Base-by-base conservation (phyloP, 2,888 invertebrate genomes). In the Pherbina coryleti region DNA sequence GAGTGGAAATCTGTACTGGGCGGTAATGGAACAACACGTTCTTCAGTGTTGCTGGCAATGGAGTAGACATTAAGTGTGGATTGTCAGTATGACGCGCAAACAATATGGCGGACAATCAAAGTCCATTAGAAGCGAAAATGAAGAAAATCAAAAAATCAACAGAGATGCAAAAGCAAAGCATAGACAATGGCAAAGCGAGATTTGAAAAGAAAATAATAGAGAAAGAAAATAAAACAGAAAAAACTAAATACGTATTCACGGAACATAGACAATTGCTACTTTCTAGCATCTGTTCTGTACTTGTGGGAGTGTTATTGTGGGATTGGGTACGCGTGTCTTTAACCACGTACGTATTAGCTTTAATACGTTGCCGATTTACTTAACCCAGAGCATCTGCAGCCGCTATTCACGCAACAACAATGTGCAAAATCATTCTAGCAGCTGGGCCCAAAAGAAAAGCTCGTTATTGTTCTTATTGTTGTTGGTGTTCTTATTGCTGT, bases 101-200 rank as follows among this genome's bases (percentile, higher is more conserved):
- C 69, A 37, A 37, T 25, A 49, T 49, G 49, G 69, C 69, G 49
- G 7, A 69, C 69, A 72, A 72, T 72, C 57, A 60, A 25, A 60
- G 60, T 37, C 72, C 60, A 34, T 60, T 72, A 57, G 60, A 37
- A 25, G 51, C 51, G 60, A 19, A 55, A 72, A 60, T 72, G 60
- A 60, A 60, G 37, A 37, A 34, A 57, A 31, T 37, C 25, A 60
- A 25, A 57, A 34, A 72, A 55, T 57, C 49, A 49, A 69, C 49
- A 44, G 25, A 11, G 44, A 69, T 49, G 49, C 49, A 19, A 11
- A 19, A 19, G 9, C 28, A 22, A 28, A 25, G n/a, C 17, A 37
- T 9, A n/a, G 19, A 34, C 14, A 4, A 34, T 34, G 22, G 22
- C 14, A 11, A 34, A n/a, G 31, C 66, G 31, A 19, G 67, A 22